phyloP scores from a whole-genome alignment of 1,140 invertebrate genomes.

The Dolichoris vasculosae region DNA sequence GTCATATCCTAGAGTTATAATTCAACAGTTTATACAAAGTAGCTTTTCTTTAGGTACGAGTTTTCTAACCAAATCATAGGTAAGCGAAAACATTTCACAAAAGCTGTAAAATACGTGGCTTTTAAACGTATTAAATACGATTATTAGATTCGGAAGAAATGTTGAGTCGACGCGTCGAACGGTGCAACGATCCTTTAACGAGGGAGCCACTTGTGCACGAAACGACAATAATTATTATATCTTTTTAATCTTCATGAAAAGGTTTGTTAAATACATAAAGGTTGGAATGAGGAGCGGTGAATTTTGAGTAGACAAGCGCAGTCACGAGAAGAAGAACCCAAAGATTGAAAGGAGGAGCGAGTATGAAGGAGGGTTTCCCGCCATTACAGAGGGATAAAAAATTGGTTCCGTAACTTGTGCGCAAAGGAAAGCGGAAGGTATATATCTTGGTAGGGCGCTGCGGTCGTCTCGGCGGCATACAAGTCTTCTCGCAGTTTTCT shows the following conservation, averaged over 20 bases:
- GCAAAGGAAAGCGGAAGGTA: conserved; percentile 1
- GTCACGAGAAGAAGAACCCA: too few species aligned
- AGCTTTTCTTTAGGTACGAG: too few species aligned
- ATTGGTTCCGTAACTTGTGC: background rate
- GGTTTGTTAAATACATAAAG: background rate
- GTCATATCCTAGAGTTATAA: too few species aligned
- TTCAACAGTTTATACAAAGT: too few species aligned
- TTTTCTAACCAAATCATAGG: too few species aligned
- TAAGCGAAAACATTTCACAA: too few species aligned
- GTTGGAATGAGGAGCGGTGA: background rate
- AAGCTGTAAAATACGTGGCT: too few species aligned
- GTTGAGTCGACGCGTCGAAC: too few species aligned
- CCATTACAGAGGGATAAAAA: background rate
- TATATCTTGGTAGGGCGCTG: background rate
- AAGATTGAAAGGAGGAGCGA: too few species aligned
- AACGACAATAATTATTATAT: background rate
- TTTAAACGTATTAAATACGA: background rate
- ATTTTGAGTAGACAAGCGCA: too few species aligned
- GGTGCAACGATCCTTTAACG: background rate
- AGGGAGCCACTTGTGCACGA: background rate
- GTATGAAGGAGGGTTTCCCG: too few species aligned
- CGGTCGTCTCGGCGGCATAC: background rate
- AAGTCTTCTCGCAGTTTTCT: background rate
- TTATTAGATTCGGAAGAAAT: background rate
- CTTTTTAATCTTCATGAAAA: background rate